Percentiles rank a stretch among this genome's conserved stretches.
Conservation (phyloP, 2,113 vertebrate genomes). For the Petaurus breviceps region DNA sequence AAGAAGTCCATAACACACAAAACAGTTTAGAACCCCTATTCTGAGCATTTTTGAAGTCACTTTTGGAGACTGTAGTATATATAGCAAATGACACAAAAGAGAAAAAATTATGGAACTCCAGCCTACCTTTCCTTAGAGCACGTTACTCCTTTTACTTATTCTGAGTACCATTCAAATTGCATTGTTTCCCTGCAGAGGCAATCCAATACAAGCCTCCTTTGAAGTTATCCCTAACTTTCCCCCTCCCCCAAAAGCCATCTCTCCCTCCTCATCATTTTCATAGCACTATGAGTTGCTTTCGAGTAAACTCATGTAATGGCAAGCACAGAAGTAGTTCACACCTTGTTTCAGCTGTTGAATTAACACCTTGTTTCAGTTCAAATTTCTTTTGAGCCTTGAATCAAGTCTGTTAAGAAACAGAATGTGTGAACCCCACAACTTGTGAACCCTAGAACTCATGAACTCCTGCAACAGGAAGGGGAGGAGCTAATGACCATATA, state of each 20-base stretch:
- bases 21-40: neutral
- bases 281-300: neutral
- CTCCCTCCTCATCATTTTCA: neutral
- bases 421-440: too few species aligned
- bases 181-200: neutral
- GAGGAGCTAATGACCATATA: too few species aligned
- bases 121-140: neutral
- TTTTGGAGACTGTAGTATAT: conserved; percentile 56
- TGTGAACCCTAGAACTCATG: too few species aligned
- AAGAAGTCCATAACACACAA: neutral
- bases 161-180: neutral
- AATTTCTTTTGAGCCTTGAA: too few species aligned
- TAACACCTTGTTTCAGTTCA: too few species aligned
- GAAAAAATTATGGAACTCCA: conserved; percentile 28
- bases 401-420: too few species aligned
- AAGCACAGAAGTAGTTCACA: too few species aligned
- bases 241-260: neutral
- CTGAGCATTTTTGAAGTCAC: conserved; percentile 65
- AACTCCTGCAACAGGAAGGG: too few species aligned
- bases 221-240: neutral
- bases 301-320: neutral
- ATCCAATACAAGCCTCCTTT: neutral
- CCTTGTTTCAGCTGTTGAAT: too few species aligned
- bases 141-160: neutral
- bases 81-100: conserved; percentile 48